phyloP scores from a whole-genome alignment of 2,797 vertebrate species.

The Myoxocephalus aenaeus region DNA sequence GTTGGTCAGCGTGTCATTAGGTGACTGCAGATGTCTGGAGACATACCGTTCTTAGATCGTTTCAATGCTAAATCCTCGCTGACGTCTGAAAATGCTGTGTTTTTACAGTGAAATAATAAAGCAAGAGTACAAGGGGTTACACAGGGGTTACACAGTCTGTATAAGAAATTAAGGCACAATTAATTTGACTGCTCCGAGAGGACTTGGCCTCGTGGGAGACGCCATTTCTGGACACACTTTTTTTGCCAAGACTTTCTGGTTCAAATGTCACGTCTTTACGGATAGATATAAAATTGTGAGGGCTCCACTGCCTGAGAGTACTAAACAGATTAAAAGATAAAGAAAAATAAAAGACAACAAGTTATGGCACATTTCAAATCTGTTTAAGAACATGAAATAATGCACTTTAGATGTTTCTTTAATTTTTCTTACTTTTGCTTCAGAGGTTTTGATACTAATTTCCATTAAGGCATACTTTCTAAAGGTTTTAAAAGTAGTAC shows the following conservation, averaged over 20 bases:
- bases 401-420: neutral
- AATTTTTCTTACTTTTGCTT: neutral
- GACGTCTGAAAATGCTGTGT: neutral
- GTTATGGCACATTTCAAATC: neutral
- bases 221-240: slow-evolving; percentile 60
- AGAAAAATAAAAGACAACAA: neutral
- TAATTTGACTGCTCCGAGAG: slow-evolving; percentile 48
- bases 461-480: neutral
- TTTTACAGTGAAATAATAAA: slow-evolving; percentile 24
- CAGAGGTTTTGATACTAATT: neutral
- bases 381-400: neutral
- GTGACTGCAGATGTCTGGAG: slow-evolving; percentile 1
- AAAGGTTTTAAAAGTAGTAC: neutral
- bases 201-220: slow-evolving; percentile 47
- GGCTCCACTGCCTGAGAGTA: slow-evolving; percentile 7
- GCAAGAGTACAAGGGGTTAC: neutral
- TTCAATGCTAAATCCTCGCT: neutral
- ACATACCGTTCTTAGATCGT: neutral
- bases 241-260: slow-evolving; percentile 40
- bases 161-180: slow-evolving; percentile 72
- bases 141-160: slow-evolving; percentile 52
- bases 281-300: slow-evolving; percentile 18
- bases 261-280: slow-evolving; percentile 48
- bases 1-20: neutral
- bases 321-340: neutral